These are phyloP conservation scores for Petroica traversi DNA, from an alignment of 2,113 vertebrate genomes.

Conservation along the genomic window DNA sequence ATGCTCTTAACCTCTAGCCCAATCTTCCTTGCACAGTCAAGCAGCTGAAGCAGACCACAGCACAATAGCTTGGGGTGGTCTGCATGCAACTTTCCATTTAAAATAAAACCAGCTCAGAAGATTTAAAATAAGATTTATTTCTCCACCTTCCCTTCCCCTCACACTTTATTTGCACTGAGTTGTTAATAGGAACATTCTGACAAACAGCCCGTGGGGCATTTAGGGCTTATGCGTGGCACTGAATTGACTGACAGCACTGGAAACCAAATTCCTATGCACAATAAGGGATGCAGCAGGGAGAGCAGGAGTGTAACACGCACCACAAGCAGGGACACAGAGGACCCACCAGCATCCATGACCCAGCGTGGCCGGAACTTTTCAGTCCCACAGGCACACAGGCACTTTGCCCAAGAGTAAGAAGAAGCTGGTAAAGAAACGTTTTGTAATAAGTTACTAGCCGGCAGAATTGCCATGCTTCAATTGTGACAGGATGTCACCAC, in stretches of 20 bases:
- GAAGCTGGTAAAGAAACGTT: neutral
- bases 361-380: neutral
- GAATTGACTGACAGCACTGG: slow-evolving; percentile 11
- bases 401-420: slow-evolving; percentile 20
- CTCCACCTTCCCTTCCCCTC: slow-evolving; percentile 56
- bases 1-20: slow-evolving; percentile 32
- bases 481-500: slow-evolving; percentile 53
- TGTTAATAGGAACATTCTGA: slow-evolving; percentile 64
- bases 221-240: neutral
- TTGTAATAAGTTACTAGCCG: slow-evolving; percentile 30
- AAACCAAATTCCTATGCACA: neutral
- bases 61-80: slow-evolving; percentile 64
- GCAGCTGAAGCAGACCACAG: slow-evolving; percentile 9
- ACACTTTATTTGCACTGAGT: slow-evolving; percentile 42
- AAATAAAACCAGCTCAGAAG: slow-evolving; percentile 48
- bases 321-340: neutral
- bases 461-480: slow-evolving; percentile 46
- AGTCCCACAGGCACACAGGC: neutral
- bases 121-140: slow-evolving; percentile 58
- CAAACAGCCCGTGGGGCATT: slow-evolving; percentile 37
- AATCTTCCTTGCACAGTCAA: neutral
- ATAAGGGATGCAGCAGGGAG: neutral
- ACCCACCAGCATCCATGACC: neutral
- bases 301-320: neutral
- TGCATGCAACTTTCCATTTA: slow-evolving; percentile 14